Percentiles rank a stretch among this genome's conserved stretches.
Conservation (phyloP, 2,113 vertebrate genomes). For the Electrona antarctica region DNA sequence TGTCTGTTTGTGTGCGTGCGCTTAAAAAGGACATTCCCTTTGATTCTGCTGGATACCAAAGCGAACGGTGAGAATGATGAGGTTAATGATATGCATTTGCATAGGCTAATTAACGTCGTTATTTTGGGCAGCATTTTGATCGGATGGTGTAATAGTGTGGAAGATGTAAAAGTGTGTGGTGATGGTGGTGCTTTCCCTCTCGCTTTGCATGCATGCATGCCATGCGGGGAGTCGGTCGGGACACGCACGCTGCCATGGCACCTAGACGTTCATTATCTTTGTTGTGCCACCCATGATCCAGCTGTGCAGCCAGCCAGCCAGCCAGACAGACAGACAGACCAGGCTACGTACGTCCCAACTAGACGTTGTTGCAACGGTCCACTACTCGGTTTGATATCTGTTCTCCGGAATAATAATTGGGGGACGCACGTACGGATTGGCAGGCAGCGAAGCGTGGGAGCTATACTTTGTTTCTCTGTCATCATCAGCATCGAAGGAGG, state of each 20-base stretch:
- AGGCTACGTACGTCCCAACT: constrained; percentile 9
- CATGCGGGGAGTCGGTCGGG: constrained; percentile 48
- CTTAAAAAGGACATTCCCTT: constrained; percentile 43
- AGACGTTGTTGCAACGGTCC: background rate
- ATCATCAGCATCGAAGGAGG: constrained; percentile 35
- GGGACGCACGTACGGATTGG: constrained; percentile 29
- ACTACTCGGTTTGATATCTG: background rate
- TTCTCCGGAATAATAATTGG: background rate
- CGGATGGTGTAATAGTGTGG: background rate
- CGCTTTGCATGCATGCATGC: constrained; percentile 26
- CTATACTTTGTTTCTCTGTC: constrained; percentile 47
- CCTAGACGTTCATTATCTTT: constrained; percentile 15
- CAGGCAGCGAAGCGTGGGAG: constrained; percentile 16
- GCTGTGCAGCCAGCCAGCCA: constrained; percentile 39
- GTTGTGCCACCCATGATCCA: constrained; percentile 40
- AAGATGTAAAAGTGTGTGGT: constrained; percentile 10
- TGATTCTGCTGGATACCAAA: constrained; percentile 54
- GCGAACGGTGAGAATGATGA: background rate
- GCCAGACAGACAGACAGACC: background rate
- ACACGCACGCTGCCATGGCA: constrained; percentile 51
- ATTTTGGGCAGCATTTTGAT: too few relatives aligned
- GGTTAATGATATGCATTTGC: too few relatives aligned
- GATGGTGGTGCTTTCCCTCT: background rate
- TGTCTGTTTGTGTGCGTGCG: constrained; percentile 49
- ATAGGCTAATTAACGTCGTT: too few relatives aligned